A percentile compares a stretch with the other conserved stretches of the same genome.
Evolutionary conservation across 1,140 invertebrate species (phyloP).

Genomic region (Anastatus disparis): DNA sequence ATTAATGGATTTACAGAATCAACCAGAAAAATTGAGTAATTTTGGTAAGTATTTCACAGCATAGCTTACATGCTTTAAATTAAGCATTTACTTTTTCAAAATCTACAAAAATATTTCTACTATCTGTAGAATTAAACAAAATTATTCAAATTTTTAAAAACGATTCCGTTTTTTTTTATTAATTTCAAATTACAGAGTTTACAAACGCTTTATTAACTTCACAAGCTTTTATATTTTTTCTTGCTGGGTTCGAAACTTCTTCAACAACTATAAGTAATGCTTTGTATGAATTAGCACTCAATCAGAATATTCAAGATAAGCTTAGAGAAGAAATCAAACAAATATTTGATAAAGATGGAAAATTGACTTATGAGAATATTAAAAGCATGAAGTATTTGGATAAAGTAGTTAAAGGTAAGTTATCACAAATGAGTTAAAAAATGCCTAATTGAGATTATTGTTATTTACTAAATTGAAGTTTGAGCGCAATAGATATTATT

Average conservation of each 20-base stretch:
- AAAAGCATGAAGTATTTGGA: slow-evolving; percentile 46
- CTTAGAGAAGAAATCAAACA: slow-evolving; percentile 62
- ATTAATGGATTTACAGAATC: slow-evolving; percentile 66
- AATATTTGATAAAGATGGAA: slow-evolving; percentile 34
- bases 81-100: too few species aligned
- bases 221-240: slow-evolving; percentile 59
- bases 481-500: too few species aligned
- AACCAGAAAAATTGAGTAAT: slow-evolving; percentile 35
- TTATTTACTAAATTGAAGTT: too few species aligned
- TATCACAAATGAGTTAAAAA: slow-evolving; percentile 50
- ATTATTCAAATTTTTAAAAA: too few species aligned
- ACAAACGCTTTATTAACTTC: slow-evolving; percentile 47
- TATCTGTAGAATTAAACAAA: too few species aligned
- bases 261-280: slow-evolving; percentile 62
- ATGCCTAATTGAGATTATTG: too few species aligned
- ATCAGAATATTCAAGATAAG: slow-evolving; percentile 64
- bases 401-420: slow-evolving; percentile 40
- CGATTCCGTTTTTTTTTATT: too few species aligned
- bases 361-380: slow-evolving; percentile 38
- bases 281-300: slow-evolving; percentile 61
- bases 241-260: slow-evolving; percentile 70
- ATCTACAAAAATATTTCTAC: too few species aligned
- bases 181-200: slow-evolving; percentile 48
- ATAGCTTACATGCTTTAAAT: too few species aligned
- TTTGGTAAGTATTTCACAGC: slow-evolving; percentile 36